Evolutionary conservation across 2,797 vertebrate genomes (phyloP).

Genomic region (Tokudaia tokunoshimensis): DNA sequence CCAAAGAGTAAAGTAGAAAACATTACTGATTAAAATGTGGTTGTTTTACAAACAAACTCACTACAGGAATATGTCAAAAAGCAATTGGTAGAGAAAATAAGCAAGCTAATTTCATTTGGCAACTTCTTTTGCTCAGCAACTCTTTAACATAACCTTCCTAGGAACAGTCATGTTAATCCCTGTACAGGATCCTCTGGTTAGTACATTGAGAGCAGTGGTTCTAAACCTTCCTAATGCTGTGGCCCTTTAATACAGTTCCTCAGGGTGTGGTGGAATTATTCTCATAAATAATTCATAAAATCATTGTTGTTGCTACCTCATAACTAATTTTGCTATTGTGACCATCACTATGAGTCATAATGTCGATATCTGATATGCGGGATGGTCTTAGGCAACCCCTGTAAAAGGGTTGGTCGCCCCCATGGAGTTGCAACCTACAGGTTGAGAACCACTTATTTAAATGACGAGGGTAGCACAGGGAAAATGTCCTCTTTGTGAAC

Average conservation of each 20-base stretch:
- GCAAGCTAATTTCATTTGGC: conserved; percentile 46
- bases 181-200: background rate
- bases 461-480: background rate
- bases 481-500: background rate
- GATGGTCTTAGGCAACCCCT: background rate
- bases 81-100: conserved; percentile 30
- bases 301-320: background rate
- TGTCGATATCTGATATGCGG: background rate
- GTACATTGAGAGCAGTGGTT: background rate
- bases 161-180: background rate
- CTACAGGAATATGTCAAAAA: conserved; percentile 43
- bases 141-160: background rate
- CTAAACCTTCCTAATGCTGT: too few species aligned
- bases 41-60: conserved; percentile 12
- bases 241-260: background rate
- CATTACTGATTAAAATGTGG: conserved; percentile 49
- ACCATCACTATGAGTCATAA: background rate
- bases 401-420: background rate
- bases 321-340: background rate
- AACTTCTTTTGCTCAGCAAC: conserved; percentile 36
- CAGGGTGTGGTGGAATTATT: background rate
- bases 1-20: conserved; percentile 31
- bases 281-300: background rate
- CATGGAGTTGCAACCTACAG: background rate
- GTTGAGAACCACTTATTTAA: background rate